Conservation (phyloP, 2,888 invertebrate species). For the Ptychoptera contaminata region DNA sequence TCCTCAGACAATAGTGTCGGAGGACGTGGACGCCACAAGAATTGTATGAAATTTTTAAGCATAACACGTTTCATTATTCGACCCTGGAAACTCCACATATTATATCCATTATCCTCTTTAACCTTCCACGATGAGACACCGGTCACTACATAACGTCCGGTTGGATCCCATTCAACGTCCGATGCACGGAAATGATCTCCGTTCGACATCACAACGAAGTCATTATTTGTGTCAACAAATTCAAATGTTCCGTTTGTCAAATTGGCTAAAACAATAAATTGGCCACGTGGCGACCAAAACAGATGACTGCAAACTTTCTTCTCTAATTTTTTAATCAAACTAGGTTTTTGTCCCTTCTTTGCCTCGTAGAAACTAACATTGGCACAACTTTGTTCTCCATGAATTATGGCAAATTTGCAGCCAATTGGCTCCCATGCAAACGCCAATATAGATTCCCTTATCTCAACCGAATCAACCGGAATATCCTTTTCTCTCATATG, state of each 20-base stretch:
- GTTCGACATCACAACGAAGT: conserved; percentile 88
- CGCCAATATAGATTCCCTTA: conserved; percentile 81
- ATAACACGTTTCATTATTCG: conserved; percentile 59
- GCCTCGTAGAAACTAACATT: conserved; percentile 89
- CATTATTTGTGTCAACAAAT: conserved; percentile 85
- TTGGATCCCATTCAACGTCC: conserved; percentile 99
- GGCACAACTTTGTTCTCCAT: conserved; percentile 65
- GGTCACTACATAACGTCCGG: conserved; percentile 91
- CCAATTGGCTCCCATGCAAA: conserved; percentile 99
- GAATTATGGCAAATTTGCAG: conserved; percentile 90
- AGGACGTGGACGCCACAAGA: conserved; percentile 92
- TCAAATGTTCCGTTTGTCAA: conserved; percentile 79
- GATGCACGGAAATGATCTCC: conserved; percentile 87
- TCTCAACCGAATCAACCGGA: conserved; percentile 94
- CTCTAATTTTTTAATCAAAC: conserved; percentile 73
- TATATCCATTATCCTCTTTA: conserved; percentile 84
- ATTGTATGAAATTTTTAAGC: conserved; percentile 85
- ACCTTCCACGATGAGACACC: conserved; percentile 92
- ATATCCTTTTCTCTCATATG: conserved; percentile 96
- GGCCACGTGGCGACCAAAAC: conserved; percentile 93
- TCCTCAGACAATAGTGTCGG: conserved; percentile 66
- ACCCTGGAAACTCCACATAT: conserved; percentile 96
- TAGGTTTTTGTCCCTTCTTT: conserved; percentile 78
- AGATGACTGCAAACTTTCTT: conserved; percentile 79
- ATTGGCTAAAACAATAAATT: conserved; percentile 88